These are phyloP conservation scores for Cettia cetti DNA, from an alignment of 2,113 vertebrate species.

Conservation along the genomic window DNA sequence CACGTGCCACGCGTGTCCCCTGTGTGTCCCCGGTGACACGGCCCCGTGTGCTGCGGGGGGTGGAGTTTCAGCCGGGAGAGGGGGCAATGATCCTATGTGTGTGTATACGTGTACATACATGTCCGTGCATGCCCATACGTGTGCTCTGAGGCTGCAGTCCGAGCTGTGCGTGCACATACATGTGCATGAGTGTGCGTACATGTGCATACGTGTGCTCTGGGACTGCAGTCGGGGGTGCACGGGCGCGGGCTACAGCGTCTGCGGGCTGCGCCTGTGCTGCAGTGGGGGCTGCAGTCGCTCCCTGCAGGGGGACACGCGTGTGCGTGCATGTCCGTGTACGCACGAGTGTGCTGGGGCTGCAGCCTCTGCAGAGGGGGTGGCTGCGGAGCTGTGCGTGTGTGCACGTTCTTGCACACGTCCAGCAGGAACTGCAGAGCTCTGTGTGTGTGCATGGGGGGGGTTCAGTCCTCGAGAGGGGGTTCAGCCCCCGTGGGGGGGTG, in stretches of 20 bases:
- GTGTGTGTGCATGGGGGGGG: background rate
- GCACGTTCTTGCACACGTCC: background rate
- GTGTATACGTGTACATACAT: no score
- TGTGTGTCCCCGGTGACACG: background rate
- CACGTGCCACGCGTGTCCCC: constrained; percentile 17
- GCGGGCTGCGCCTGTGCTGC: background rate
- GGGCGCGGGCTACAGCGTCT: background rate
- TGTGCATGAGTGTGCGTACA: background rate
- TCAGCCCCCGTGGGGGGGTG: background rate
- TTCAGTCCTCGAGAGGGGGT: background rate
- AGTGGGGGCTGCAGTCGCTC: background rate
- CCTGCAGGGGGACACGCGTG: background rate
- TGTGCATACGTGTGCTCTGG: background rate
- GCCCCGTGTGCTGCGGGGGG: background rate
- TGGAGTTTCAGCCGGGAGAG: background rate
- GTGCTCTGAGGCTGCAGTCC: background rate
- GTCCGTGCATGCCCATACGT: accelerated
- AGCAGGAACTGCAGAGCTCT: background rate
- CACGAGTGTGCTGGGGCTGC: background rate
- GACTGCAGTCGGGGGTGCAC: background rate
- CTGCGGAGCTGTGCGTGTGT: background rate
- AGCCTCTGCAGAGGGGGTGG: background rate
- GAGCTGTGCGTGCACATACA: background rate
- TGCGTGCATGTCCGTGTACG: background rate
- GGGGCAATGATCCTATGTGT: background rate